Conservation (phyloP, 2,888 invertebrate species). For the Ganaspis brasiliensis region DNA sequence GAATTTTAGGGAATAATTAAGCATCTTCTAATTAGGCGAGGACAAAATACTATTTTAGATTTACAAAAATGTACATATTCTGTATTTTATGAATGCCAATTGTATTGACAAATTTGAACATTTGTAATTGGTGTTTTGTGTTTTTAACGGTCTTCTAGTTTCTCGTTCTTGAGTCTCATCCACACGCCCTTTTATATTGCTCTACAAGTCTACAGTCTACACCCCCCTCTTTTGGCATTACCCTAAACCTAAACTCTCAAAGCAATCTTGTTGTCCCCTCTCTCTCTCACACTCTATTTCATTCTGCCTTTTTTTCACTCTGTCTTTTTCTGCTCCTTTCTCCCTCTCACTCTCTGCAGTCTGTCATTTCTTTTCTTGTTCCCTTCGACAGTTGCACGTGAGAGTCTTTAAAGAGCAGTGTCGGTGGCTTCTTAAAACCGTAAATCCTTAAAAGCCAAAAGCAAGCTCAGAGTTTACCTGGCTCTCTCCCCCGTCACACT, state of each 20-base stretch:
- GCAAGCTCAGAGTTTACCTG: conserved; percentile 17
- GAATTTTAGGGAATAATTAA: no score
- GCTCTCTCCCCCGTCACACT: background rate
- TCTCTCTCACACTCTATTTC: background rate
- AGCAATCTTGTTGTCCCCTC: conserved; percentile 18
- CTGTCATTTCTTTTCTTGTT: conserved; percentile 5
- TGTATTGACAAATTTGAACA: no score
- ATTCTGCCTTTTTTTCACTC: no score
- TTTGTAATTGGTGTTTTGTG: background rate
- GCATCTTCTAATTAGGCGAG: no score
- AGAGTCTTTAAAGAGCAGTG: conserved; percentile 26
- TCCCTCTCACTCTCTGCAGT: background rate
- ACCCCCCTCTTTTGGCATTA: conserved; percentile 20
- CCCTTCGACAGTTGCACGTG: conserved; percentile 34
- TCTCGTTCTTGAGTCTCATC: conserved; percentile 13
- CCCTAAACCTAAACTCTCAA: conserved; percentile 38
- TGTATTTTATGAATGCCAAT: no score
- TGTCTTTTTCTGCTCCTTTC: background rate
- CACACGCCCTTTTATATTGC: conserved; percentile 33
- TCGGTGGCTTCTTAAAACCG: conserved; percentile 27
- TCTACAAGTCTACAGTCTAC: no score
- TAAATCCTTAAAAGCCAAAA: background rate
- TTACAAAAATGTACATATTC: no score
- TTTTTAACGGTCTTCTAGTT: conserved; percentile 12
- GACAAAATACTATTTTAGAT: no score